Evolutionary conservation across 2,113 vertebrate genomes (phyloP).

Genomic region (Oncorhynchus kisutch): DNA sequence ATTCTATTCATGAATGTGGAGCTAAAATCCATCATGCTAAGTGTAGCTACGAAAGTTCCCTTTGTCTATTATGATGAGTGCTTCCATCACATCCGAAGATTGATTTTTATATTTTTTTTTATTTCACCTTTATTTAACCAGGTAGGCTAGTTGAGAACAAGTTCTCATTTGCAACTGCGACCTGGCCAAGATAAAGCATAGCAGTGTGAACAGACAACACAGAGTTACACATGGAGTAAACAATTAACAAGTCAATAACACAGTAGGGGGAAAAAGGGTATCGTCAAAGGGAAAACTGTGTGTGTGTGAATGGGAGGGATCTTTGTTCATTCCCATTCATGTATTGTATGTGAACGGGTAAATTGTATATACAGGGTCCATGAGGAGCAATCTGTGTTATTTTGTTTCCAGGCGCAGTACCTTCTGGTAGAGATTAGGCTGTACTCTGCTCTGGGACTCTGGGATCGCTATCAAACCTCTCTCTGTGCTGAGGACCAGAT

Average conservation of each 20-base stretch:
- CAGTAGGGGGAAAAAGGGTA: not conserved
- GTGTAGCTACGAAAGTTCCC: not conserved
- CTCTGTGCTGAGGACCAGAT: constrained; percentile 10
- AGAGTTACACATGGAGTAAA: too few relatives aligned
- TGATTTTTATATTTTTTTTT: too few relatives aligned
- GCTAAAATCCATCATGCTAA: not conserved
- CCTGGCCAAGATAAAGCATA: too few relatives aligned
- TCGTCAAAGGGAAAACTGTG: not conserved
- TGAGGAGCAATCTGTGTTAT: not conserved
- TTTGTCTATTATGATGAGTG: constrained; percentile 6
- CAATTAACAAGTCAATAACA: too few relatives aligned
- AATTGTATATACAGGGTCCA: too few relatives aligned
- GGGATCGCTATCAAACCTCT: not conserved
- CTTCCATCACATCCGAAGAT: not conserved
- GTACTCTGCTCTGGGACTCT: not conserved
- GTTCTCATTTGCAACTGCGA: too few relatives aligned
- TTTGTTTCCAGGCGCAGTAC: constrained; percentile 11
- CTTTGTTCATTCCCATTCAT: too few relatives aligned
- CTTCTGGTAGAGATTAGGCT: constrained; percentile 28
- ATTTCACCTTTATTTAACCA: too few relatives aligned
- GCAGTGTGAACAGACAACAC: too few relatives aligned
- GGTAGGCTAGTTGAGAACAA: too few relatives aligned
- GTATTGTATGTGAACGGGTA: too few relatives aligned
- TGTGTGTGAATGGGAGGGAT: not conserved
- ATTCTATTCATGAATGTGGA: not conserved